A percentile compares a stretch with the other conserved stretches of the same genome.
Evolutionary conservation across 2,888 invertebrate genomes (phyloP).

Genomic region (Serripes groenlandicus): DNA sequence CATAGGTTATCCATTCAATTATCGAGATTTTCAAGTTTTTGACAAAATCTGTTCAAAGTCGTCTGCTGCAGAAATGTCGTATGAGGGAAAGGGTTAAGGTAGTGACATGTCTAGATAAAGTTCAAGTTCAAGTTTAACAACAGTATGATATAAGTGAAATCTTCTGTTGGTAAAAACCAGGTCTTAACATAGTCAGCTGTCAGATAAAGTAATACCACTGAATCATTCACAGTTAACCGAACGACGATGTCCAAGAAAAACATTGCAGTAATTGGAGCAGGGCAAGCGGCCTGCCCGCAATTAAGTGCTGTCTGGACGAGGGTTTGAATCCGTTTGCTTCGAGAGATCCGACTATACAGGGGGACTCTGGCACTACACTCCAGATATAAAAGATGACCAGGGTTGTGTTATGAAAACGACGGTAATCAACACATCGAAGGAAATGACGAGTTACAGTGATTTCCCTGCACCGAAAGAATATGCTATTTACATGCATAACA

Average conservation of each 20-base stretch:
- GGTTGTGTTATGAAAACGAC: constrained; percentile 84
- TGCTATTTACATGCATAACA: constrained; percentile 86
- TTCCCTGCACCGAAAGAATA: constrained; percentile 83
- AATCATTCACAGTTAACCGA: too few relatives aligned
- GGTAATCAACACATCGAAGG: constrained; percentile 84
- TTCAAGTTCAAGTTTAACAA: too few relatives aligned
- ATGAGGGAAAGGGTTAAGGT: too few relatives aligned
- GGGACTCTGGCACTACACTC: constrained; percentile 83
- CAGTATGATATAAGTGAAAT: too few relatives aligned
- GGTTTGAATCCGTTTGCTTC: constrained; percentile 81
- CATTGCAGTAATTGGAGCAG: constrained; percentile 80
- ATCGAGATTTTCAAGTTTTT: too few relatives aligned
- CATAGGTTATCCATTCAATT: too few relatives aligned
- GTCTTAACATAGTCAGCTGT: too few relatives aligned
- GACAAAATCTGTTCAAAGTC: too few relatives aligned
- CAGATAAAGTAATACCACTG: too few relatives aligned
- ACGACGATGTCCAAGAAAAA: constrained; percentile 43
- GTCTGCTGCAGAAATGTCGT: too few relatives aligned
- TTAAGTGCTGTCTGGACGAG: constrained; percentile 82
- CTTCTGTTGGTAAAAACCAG: too few relatives aligned
- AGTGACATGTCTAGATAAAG: too few relatives aligned
- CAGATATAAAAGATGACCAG: constrained; percentile 72
- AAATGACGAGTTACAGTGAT: constrained; percentile 85
- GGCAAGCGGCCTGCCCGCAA: constrained; percentile 80
- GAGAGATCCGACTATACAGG: constrained; percentile 81